A percentile compares a stretch with the other conserved stretches of the same genome.
Evolutionary conservation across 1,140 invertebrate genomes (phyloP).

Genomic region (Sarcophaga bullata): DNA sequence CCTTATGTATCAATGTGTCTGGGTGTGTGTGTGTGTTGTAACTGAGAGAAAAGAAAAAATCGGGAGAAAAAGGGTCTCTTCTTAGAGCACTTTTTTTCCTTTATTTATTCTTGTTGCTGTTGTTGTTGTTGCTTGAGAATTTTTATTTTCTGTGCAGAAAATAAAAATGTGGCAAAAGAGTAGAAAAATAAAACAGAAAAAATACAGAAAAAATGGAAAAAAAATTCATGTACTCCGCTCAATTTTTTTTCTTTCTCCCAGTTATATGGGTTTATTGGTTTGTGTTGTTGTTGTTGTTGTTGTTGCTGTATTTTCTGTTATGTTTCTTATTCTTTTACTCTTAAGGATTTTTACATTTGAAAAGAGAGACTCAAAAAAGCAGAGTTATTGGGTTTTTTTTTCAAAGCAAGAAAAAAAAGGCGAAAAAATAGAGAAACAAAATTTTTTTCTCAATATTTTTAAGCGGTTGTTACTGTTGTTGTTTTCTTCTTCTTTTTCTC

Average conservation of each 20-base stretch:
- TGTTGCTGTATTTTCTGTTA: not conserved
- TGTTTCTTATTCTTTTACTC: slow-evolving; percentile 38
- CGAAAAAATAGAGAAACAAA: not conserved
- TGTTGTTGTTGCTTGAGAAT: slow-evolving; percentile 19
- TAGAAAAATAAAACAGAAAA: too few species aligned
- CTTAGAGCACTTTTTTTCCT: slow-evolving; percentile 14
- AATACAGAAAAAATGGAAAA: not conserved
- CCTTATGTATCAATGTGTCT: not conserved
- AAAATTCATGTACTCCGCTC: slow-evolving; percentile 16
- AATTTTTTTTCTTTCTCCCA: slow-evolving; percentile 15
- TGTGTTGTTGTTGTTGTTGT: slow-evolving; percentile 9
- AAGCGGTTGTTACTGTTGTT: not conserved
- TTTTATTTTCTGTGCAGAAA: slow-evolving; percentile 33
- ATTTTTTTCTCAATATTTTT: not conserved
- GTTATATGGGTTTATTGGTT: not conserved
- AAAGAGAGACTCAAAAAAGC: slow-evolving; percentile 10
- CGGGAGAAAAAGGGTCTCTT: not conserved
- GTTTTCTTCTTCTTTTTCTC: not conserved
- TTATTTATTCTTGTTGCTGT: not conserved
- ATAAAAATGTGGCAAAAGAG: not conserved
- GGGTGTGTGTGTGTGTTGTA: not conserved
- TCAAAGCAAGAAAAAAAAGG: not conserved
- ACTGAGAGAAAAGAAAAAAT: not conserved
- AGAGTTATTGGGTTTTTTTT: slow-evolving; percentile 28
- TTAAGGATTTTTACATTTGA: slow-evolving; percentile 15